Conservation (phyloP, 2,888 invertebrate genomes). For the Sphinx pinastri region DNA sequence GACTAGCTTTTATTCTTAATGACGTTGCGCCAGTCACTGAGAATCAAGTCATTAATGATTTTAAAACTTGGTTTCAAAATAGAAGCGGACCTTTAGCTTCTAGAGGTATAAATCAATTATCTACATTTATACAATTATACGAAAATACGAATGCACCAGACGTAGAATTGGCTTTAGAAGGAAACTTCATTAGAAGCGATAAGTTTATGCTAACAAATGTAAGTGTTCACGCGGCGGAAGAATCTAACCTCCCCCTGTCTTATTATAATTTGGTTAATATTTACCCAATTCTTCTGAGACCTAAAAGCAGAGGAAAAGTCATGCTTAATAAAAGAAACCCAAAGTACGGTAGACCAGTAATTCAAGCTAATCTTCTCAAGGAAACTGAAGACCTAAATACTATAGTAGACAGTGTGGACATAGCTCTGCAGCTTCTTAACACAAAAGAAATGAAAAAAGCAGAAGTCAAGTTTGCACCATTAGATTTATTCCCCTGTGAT, state of each 20-base stretch:
- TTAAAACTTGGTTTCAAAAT: slow-evolving; percentile 76
- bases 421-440: slow-evolving; percentile 73
- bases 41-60: slow-evolving; percentile 67
- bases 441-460: slow-evolving; percentile 76
- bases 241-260: slow-evolving; percentile 68
- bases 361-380: slow-evolving; percentile 77
- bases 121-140: slow-evolving; percentile 75
- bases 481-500: slow-evolving; percentile 77
- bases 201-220: slow-evolving; percentile 77
- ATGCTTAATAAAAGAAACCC: slow-evolving; percentile 74
- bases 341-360: slow-evolving; percentile 74
- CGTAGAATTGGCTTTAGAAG: slow-evolving; percentile 71
- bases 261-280: slow-evolving; percentile 77
- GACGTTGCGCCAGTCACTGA: slow-evolving; percentile 66
- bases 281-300: slow-evolving; percentile 69
- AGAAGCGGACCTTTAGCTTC: slow-evolving; percentile 72
- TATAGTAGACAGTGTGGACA: slow-evolving; percentile 75
- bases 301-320: slow-evolving; percentile 76
- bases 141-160: slow-evolving; percentile 75
- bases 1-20: slow-evolving; percentile 68
- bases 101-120: slow-evolving; percentile 75
- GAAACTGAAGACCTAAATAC: slow-evolving; percentile 75
- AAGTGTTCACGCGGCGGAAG: slow-evolving; percentile 70
- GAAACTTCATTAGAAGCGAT: slow-evolving; percentile 76
- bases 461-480: slow-evolving; percentile 73